These are phyloP conservation scores for Ernsta delagoae DNA, from an alignment of 2,888 invertebrate species.

Conservation along the genomic window DNA sequence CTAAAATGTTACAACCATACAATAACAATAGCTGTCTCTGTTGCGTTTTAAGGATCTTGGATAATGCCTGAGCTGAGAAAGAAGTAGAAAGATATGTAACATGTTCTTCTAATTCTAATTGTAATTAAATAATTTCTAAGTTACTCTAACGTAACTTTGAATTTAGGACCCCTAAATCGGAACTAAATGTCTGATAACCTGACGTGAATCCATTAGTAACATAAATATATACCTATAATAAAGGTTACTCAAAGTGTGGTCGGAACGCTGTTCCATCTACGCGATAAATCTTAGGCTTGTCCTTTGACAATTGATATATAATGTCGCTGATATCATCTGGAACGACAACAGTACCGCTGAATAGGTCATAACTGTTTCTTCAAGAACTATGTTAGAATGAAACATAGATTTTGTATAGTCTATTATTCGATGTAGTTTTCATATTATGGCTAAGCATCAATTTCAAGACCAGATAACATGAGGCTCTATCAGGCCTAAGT, in stretches of 20 bases:
- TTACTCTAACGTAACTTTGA: too few relatives aligned
- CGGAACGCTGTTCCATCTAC: constrained; percentile 3
- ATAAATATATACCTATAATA: neutral
- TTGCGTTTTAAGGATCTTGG: too few relatives aligned
- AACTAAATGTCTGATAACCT: too few relatives aligned
- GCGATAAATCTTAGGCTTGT: constrained; percentile 28
- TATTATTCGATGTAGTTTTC: neutral
- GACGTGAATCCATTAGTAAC: neutral
- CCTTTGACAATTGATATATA: constrained; percentile 33
- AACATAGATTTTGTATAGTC: neutral
- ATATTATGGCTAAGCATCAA: neutral
- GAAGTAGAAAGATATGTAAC: too few relatives aligned
- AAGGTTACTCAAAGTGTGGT: constrained; percentile 15
- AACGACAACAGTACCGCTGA: constrained; percentile 30
- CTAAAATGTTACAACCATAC: too few relatives aligned
- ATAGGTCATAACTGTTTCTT: constrained; percentile 23
- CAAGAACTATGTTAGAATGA: neutral
- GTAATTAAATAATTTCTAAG: too few relatives aligned
- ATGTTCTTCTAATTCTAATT: too few relatives aligned
- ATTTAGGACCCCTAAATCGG: neutral
- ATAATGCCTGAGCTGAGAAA: too few relatives aligned
- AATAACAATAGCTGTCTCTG: too few relatives aligned
- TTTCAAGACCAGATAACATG: neutral
- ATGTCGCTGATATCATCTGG: constrained; percentile 30
- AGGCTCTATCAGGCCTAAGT: neutral